Evolutionary conservation across 2,797 vertebrate species (phyloP), one percentile per base, ranked within the genome.

Genomic region (Diplodus puntazzo): DNA sequence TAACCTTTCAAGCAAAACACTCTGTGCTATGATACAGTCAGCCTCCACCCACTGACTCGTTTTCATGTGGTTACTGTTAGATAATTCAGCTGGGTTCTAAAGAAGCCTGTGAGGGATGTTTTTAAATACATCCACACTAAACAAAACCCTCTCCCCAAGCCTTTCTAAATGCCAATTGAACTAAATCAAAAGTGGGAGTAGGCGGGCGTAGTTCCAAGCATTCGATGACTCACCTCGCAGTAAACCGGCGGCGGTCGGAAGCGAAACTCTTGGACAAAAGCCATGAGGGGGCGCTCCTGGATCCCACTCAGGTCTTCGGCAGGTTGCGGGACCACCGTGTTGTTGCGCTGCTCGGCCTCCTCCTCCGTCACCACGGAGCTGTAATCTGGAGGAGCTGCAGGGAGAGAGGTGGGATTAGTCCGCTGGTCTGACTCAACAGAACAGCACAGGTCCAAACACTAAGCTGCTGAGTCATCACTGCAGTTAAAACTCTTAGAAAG

Each of bases 211-310:
- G 6, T 58, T 69, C 69, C 30, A 42, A 66, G 70, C 14, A 18
- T 6, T 13, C 13, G 7, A 16, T 6, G 60, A 17, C 77, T 94
- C 88, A 99, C 98, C 97, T 98, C 98, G 0, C 98, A 93, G 82
- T 99, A 99, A 3, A 99, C 93, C 0, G 98, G 98, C 0, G 98
- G 98, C 0, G 98, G 98, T 52, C 96, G 87, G 90, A 96, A 97
- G 73, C 98, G 97, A 79, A 98, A 99, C 81, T 99, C 98, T 77
- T 98, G 98, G 69, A 99, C 95, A 39, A 98, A 99, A 49, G 97
- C 94, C 2, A 96, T 96, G 85, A 97, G 96, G 1, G 97, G 97
- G 25, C 96, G 94, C 73, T 96, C 96, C 3, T 95, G 85, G 77
- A 96, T 91, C 2, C 92, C 90, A 0, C 93, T 92, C 9, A 95